Percentiles rank a stretch among this genome's conserved stretches.
phyloP scores from a whole-genome alignment of 1,140 invertebrate genomes.

The Sminthurides bifidus region DNA sequence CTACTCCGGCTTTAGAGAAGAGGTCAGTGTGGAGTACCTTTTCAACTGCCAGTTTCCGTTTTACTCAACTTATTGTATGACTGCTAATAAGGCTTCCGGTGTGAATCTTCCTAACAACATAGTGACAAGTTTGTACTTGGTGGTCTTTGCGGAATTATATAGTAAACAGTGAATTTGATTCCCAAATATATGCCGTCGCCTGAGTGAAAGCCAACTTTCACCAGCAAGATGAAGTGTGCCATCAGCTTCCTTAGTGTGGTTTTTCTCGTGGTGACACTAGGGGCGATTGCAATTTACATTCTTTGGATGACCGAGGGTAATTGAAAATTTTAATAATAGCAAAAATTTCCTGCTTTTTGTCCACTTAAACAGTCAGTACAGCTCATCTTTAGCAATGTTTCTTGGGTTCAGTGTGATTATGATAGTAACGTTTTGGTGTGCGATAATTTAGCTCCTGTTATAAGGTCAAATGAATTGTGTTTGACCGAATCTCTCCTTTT shows the following conservation, averaged over 20 bases:
- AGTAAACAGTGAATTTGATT: neutral
- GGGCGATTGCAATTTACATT: slow-evolving; percentile 12
- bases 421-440: neutral
- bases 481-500: neutral
- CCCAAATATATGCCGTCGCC: neutral
- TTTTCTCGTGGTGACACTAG: slow-evolving; percentile 7
- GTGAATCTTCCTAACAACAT: neutral
- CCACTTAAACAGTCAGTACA: neutral
- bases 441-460: neutral
- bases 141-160: neutral
- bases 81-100: neutral
- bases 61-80: neutral
- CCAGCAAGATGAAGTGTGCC: slow-evolving; percentile 14
- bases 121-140: neutral
- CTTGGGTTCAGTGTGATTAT: neutral
- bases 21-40: too few relatives aligned
- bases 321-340: neutral
- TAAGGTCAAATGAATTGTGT: neutral
- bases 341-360: neutral
- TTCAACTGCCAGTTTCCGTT: neutral
- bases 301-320: slow-evolving; percentile 11
- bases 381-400: neutral
- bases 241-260: slow-evolving; percentile 20
- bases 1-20: too few relatives aligned
- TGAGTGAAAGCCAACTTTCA: too few relatives aligned